These are phyloP conservation scores for Hyperoodon ampullatus DNA, from an alignment of 2,113 vertebrate species.

Conservation along the genomic window DNA sequence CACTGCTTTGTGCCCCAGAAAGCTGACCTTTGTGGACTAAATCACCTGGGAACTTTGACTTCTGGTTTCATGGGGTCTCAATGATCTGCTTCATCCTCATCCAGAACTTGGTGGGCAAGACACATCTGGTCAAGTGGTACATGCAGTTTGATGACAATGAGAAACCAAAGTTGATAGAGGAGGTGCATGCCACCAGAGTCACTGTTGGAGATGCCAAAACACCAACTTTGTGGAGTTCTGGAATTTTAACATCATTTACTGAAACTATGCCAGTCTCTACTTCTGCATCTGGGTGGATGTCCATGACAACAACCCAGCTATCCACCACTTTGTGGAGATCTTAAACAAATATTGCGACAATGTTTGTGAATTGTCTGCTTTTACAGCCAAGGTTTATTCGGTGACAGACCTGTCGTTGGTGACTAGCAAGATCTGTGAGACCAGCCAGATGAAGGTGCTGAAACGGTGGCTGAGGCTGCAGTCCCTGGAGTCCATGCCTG, in stretches of 20 bases:
- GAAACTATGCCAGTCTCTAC: background rate
- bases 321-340: conserved; percentile 82
- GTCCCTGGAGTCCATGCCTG: conserved; percentile 87
- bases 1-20: background rate
- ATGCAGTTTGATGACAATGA: conserved; percentile 98
- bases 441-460: conserved; percentile 95
- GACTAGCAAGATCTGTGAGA: conserved; percentile 94
- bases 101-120: conserved; percentile 96
- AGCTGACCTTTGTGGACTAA: background rate
- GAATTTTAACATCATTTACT: background rate
- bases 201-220: conserved; percentile 60
- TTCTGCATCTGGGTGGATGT: background rate
- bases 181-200: conserved; percentile 93
- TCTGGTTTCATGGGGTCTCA: conserved; percentile 50
- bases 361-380: conserved; percentile 93
- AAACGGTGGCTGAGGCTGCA: conserved; percentile 96
- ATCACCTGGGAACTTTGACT: background rate
- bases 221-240: conserved; percentile 93
- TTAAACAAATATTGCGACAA: conserved; percentile 96
- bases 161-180: conserved; percentile 96
- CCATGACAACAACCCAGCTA: background rate
- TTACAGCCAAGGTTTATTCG: conserved; percentile 93
- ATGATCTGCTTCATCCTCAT: conserved; percentile 96
- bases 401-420: conserved; percentile 96
- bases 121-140: conserved; percentile 96